phyloP scores from a whole-genome alignment of 1,140 invertebrate genomes.

The Dendroctonus valens region DNA sequence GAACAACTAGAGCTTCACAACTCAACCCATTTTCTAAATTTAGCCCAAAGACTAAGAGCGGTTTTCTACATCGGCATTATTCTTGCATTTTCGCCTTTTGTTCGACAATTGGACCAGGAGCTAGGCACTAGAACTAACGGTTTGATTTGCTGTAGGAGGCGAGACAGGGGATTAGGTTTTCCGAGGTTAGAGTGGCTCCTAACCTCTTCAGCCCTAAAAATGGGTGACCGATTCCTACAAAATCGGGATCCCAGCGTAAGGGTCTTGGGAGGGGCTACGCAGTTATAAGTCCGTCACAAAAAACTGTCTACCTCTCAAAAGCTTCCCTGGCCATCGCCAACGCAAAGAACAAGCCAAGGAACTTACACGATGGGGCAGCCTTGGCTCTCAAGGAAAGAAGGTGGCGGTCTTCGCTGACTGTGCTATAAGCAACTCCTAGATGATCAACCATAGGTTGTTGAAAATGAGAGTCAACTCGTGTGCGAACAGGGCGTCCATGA shows the following conservation, averaged over 20 bases:
- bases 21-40: no score
- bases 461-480: background rate
- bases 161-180: constrained; percentile 41
- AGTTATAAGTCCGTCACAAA: constrained; percentile 26
- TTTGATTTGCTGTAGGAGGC: constrained; percentile 37
- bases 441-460: constrained; percentile 22
- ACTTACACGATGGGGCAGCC: constrained; percentile 21
- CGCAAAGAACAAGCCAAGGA: constrained; percentile 10
- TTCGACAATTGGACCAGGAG: no score
- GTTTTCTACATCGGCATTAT: no score
- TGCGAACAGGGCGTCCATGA: constrained; percentile 30
- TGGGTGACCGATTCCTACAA: constrained; percentile 14
- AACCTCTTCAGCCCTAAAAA: constrained; percentile 11
- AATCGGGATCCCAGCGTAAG: constrained; percentile 31
- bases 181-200: constrained; percentile 25
- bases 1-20: no score
- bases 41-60: no score
- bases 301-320: constrained; percentile 16
- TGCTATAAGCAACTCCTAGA: constrained; percentile 31
- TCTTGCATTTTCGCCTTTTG: no score
- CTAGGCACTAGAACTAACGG: no score
- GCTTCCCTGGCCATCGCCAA: constrained; percentile 14
- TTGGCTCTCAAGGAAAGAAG: constrained; percentile 35
- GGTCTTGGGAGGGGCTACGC: constrained; percentile 27
- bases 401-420: constrained; percentile 28